A percentile compares a stretch with the other conserved stretches of the same genome.
Conservation (phyloP, 2,797 vertebrate species). For the Clarias pachynema region DNA sequence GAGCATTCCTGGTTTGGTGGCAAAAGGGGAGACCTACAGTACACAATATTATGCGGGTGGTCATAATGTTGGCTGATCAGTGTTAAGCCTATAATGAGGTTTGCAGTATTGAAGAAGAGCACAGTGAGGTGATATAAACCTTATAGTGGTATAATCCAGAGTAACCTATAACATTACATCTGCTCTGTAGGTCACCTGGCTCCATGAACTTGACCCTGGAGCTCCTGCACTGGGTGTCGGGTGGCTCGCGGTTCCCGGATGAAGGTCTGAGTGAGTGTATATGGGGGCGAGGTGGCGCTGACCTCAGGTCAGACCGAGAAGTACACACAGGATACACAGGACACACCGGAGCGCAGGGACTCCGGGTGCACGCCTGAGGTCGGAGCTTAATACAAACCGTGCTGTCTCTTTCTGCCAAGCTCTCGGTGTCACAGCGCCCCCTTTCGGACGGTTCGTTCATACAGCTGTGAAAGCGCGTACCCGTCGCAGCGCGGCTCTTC, state of each 20-base stretch:
- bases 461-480: slow-evolving; percentile 35
- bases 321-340: slow-evolving; percentile 42
- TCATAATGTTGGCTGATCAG: no score
- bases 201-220: slow-evolving; percentile 58
- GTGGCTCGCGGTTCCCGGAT: background rate
- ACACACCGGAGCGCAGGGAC: slow-evolving; percentile 18
- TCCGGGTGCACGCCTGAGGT: slow-evolving; percentile 41
- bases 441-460: slow-evolving; percentile 53
- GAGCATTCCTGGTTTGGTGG: no score
- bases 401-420: background rate
- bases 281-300: slow-evolving; percentile 54
- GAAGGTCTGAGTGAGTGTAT: slow-evolving; percentile 18
- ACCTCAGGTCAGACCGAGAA: slow-evolving; percentile 59
- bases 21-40: no score
- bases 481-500: slow-evolving; percentile 8
- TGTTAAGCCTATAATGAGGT: background rate
- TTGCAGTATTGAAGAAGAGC: background rate
- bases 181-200: slow-evolving; percentile 71
- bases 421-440: slow-evolving; percentile 33
- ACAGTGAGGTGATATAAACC: background rate
- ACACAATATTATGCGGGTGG: no score
- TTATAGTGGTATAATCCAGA: no score
- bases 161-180: slow-evolving; percentile 12
- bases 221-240: slow-evolving; percentile 67
- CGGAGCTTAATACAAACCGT: slow-evolving; percentile 60